A percentile compares a stretch with the other conserved stretches of the same genome.
Evolutionary conservation across 2,113 vertebrate species (phyloP).

Genomic region (Polypterus senegalus): DNA sequence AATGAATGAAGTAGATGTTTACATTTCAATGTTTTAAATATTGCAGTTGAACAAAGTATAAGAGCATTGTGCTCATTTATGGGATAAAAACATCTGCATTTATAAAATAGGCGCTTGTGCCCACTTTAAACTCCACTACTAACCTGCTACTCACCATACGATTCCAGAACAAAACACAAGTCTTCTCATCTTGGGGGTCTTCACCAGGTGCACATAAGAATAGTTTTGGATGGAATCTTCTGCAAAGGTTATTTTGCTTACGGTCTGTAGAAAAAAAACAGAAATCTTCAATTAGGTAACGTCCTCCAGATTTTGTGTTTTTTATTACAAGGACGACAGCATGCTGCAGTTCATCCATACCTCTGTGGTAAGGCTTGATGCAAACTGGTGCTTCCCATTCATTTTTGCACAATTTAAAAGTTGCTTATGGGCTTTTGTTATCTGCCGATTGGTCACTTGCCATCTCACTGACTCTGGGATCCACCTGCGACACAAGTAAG

Average conservation of each 20-base stretch:
- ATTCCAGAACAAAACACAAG: slow-evolving; percentile 45
- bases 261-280: slow-evolving; percentile 1
- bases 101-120: too few species aligned
- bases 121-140: too few species aligned
- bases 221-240: slow-evolving; percentile 19
- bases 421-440: slow-evolving; percentile 27
- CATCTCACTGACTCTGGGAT: slow-evolving; percentile 43
- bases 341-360: slow-evolving; percentile 14
- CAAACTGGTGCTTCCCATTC: slow-evolving; percentile 20
- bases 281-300: too few species aligned
- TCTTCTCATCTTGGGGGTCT: slow-evolving; percentile 39
- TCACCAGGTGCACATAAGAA: slow-evolving; percentile 55
- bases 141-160: slow-evolving; percentile 39
- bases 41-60: too few species aligned
- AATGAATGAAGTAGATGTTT: too few species aligned
- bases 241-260: neutral
- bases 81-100: too few species aligned
- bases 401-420: slow-evolving; percentile 32
- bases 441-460: slow-evolving; percentile 34
- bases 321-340: too few species aligned
- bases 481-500: slow-evolving; percentile 28
- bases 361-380: slow-evolving; percentile 22
- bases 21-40: too few species aligned
- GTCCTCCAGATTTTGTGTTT: too few species aligned
- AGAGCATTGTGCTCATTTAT: too few species aligned